A percentile compares a stretch with the other conserved stretches of the same genome.
phyloP scores from a whole-genome alignment of 2,888 invertebrate species.

The Phaedon cochleariae region DNA sequence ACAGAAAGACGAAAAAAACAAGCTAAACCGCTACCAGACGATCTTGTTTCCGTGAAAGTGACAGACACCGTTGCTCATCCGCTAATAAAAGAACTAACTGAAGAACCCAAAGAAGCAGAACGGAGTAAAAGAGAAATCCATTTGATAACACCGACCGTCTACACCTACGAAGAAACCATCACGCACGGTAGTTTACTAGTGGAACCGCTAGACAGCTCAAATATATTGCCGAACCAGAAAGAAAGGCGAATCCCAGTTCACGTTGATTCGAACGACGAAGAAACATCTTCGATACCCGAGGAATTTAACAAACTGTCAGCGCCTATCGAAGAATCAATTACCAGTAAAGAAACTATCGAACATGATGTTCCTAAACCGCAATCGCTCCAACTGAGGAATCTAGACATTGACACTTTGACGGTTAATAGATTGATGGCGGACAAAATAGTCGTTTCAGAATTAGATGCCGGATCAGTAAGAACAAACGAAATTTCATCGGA shows the following conservation, averaged over 20 bases:
- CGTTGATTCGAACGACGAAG: conserved; percentile 50
- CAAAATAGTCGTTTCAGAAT: conserved; percentile 82
- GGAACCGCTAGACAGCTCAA: conserved; percentile 67
- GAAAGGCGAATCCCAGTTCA: conserved; percentile 54
- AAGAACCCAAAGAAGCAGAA: neutral
- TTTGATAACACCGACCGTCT: conserved; percentile 51
- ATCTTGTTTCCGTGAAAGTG: neutral
- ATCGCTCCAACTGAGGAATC: conserved; percentile 75
- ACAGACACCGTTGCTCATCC: neutral
- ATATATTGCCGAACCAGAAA: conserved; percentile 49
- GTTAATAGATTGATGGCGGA: conserved; percentile 82
- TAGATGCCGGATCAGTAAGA: conserved; percentile 78
- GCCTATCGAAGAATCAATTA: conserved; percentile 20
- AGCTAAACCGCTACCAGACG: neutral
- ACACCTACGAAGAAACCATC: conserved; percentile 70
- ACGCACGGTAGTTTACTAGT: conserved; percentile 74
- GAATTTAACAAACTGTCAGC: conserved; percentile 52
- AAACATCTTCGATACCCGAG: conserved; percentile 56
- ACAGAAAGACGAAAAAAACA: neutral
- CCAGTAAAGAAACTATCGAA: conserved; percentile 47
- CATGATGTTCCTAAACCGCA: conserved; percentile 65
- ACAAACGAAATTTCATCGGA: conserved; percentile 77
- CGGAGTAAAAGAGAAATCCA: conserved; percentile 28
- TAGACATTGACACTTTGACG: conserved; percentile 81
- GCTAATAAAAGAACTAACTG: too few species aligned